Percentiles rank a stretch among this genome's conserved stretches.
Evolutionary conservation across 2,113 vertebrate genomes (phyloP).

Genomic region (Myrmophylax atrothorax): DNA sequence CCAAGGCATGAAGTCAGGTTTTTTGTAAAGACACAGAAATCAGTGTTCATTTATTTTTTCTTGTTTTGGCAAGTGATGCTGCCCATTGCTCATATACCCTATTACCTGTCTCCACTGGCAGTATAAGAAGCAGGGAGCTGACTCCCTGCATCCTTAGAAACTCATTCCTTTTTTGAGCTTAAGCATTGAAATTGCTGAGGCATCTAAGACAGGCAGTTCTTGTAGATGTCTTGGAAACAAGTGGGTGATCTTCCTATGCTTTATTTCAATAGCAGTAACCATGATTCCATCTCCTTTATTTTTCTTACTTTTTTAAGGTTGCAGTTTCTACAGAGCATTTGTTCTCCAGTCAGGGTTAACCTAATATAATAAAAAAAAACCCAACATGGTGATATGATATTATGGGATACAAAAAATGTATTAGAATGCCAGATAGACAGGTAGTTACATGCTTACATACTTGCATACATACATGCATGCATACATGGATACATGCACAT

Average conservation of each 20-base stretch:
- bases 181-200: background rate
- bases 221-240: background rate
- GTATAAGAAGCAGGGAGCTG: background rate
- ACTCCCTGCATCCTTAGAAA: background rate
- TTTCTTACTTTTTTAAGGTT: background rate
- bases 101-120: background rate
- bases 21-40: constrained; percentile 13
- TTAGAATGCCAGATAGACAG: background rate
- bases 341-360: background rate
- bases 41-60: background rate
- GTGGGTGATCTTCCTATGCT: background rate
- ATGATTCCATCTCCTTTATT: background rate
- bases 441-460: background rate
- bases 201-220: background rate
- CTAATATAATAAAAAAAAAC: background rate
- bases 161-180: background rate
- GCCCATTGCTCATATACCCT: background rate
- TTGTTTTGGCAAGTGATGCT: background rate
- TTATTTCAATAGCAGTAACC: background rate
- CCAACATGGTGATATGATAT: background rate
- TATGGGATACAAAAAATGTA: background rate
- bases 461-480: background rate
- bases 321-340: background rate
- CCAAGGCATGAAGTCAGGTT: background rate
- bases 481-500: background rate